Percentiles rank a stretch among this genome's conserved stretches.
Conservation (phyloP, 1,140 invertebrate species). For the Hylyphantes graminicola region DNA sequence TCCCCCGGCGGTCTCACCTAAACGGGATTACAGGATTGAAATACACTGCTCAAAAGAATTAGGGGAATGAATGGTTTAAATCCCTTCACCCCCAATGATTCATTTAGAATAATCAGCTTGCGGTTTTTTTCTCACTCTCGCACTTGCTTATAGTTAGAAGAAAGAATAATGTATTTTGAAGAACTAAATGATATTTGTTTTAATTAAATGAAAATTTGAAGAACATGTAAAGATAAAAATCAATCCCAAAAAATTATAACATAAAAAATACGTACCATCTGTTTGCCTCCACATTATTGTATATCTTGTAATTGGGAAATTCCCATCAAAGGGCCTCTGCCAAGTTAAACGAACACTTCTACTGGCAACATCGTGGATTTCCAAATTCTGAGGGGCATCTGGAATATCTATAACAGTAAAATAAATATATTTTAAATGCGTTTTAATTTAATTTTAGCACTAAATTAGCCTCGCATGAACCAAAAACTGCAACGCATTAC, state of each 20-base stretch:
- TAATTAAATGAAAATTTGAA: too few relatives aligned
- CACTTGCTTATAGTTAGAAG: too few relatives aligned
- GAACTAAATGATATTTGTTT: too few relatives aligned
- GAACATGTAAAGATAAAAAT: too few relatives aligned
- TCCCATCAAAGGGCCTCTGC: slow-evolving; percentile 70
- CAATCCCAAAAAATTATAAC: too few relatives aligned
- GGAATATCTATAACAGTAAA: slow-evolving; percentile 67
- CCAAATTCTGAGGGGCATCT: slow-evolving; percentile 68
- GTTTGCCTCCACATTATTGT: slow-evolving; percentile 72
- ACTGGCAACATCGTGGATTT: slow-evolving; percentile 67
- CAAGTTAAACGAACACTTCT: slow-evolving; percentile 67
- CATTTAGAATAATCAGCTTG: too few relatives aligned
- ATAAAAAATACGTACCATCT: slow-evolving; percentile 42
- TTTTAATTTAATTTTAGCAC: background rate
- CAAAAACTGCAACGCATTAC: background rate
- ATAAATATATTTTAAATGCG: background rate
- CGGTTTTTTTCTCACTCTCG: too few relatives aligned
- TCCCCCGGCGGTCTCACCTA: slow-evolving; percentile 34
- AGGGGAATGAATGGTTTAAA: too few relatives aligned
- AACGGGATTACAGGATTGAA: too few relatives aligned
- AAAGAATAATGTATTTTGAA: too few relatives aligned
- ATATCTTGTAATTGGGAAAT: slow-evolving; percentile 70
- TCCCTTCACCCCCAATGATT: too few relatives aligned
- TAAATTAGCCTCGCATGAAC: background rate
- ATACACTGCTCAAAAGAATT: too few relatives aligned